These are phyloP conservation scores for Microcebus murinus DNA, from an alignment of 2,113 vertebrate species.

Conservation along the genomic window DNA sequence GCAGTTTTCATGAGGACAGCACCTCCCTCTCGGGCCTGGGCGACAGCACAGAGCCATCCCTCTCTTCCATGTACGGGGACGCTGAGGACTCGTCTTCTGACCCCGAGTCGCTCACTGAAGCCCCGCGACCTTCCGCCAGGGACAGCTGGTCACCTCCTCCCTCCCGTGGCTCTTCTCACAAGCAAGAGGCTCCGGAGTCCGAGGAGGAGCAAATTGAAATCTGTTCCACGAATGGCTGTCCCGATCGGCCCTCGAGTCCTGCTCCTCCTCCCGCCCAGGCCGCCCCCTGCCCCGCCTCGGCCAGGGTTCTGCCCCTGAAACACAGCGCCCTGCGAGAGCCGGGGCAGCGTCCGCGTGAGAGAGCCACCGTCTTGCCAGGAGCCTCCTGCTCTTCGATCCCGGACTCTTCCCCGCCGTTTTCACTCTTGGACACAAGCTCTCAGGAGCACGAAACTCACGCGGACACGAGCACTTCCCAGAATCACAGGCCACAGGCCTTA, in stretches of 20 bases:
- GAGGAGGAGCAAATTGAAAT: conserved; percentile 93
- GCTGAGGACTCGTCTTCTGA: conserved; percentile 90
- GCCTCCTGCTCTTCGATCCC: background rate
- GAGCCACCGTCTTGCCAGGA: conserved; percentile 43
- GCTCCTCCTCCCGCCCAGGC: background rate
- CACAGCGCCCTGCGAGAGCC: conserved; percentile 44
- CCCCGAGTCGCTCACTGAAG: conserved; percentile 85
- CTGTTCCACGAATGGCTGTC: conserved; percentile 72
- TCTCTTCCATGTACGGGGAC: conserved; percentile 87
- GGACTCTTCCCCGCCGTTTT: background rate
- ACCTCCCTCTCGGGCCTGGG: conserved; percentile 59
- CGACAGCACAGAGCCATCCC: conserved; percentile 38
- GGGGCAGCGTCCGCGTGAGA: conserved; percentile 41
- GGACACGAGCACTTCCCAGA: background rate
- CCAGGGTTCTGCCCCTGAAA: conserved; percentile 45
- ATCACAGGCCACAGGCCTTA: conserved; percentile 42
- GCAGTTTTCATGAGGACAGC: conserved; percentile 84
- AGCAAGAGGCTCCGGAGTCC: conserved; percentile 79
- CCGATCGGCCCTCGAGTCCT: fast-evolving
- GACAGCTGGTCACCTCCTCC: background rate
- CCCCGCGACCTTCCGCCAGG: conserved; percentile 12
- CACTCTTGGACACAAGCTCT: conserved; percentile 48
- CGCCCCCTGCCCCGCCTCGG: fast-evolving
- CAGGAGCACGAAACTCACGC: background rate
- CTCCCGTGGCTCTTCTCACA: background rate